phyloP scores from a whole-genome alignment of 2,888 invertebrate species.

The Panopea generosa region DNA sequence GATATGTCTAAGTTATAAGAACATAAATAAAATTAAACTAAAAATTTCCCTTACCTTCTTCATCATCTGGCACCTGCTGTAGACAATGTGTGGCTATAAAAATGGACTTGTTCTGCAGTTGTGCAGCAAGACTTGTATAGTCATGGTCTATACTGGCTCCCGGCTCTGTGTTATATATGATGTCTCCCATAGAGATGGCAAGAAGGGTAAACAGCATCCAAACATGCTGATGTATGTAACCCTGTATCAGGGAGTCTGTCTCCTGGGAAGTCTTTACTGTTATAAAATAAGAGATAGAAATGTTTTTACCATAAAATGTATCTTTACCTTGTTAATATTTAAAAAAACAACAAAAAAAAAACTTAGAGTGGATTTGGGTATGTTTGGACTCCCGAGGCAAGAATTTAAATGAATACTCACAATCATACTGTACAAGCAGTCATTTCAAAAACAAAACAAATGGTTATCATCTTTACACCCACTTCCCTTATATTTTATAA shows the following conservation, averaged over 20 bases:
- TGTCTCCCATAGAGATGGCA: conserved; percentile 79
- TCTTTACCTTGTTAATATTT: too few relatives aligned
- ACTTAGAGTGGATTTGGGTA: too few relatives aligned
- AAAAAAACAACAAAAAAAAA: too few relatives aligned
- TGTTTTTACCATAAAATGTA: too few relatives aligned
- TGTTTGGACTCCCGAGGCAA: too few relatives aligned
- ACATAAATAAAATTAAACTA: too few relatives aligned
- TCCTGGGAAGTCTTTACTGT: conserved; percentile 79
- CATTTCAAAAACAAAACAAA: too few relatives aligned
- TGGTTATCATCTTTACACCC: too few relatives aligned
- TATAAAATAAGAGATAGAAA: conserved; percentile 23
- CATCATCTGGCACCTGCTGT: conserved; percentile 76
- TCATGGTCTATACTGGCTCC: conserved; percentile 71
- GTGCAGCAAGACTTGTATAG: conserved; percentile 78
- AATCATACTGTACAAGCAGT: too few relatives aligned
- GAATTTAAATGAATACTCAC: too few relatives aligned
- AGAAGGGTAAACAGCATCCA: conserved; percentile 83
- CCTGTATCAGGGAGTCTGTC: conserved; percentile 79
- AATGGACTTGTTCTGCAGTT: conserved; percentile 80
- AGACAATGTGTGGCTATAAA: conserved; percentile 77
- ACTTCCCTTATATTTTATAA: too few relatives aligned
- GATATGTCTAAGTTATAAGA: too few relatives aligned
- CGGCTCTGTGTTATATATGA: conserved; percentile 69
- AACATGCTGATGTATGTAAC: conserved; percentile 84
- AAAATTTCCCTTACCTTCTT: conserved; percentile 66